Conservation (phyloP, 2,888 invertebrate genomes). For the Troides oblongomaculatus region DNA sequence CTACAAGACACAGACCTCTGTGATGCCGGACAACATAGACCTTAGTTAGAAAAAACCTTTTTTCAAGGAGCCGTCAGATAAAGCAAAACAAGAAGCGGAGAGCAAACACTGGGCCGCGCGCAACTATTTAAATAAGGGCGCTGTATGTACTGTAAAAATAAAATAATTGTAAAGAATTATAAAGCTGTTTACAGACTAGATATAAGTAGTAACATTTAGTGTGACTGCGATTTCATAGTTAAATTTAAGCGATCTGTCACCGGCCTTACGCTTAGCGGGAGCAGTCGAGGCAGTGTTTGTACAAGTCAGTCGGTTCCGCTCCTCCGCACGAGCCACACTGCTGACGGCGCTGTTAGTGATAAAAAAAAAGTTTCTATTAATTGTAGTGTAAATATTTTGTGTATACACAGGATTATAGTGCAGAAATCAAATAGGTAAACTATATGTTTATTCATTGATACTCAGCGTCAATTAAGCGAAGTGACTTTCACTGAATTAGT, state of each 20-base stretch:
- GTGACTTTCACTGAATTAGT: background rate
- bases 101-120: too few relatives aligned
- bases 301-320: conserved; percentile 57
- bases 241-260: conserved; percentile 2
- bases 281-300: conserved; percentile 15
- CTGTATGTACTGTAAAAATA: background rate
- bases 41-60: too few relatives aligned
- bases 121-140: background rate
- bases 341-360: conserved; percentile 26
- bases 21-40: too few relatives aligned
- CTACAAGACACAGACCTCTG: too few relatives aligned
- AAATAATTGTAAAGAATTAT: background rate
- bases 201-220: background rate
- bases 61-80: too few relatives aligned
- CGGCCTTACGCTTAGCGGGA: conserved; percentile 11
- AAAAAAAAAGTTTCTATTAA: conserved; percentile 3
- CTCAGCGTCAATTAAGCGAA: too few relatives aligned
- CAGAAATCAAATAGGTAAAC: too few relatives aligned
- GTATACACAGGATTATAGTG: conserved; percentile 1
- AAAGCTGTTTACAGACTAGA: background rate
- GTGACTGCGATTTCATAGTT: background rate
- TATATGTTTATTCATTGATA: too few relatives aligned
- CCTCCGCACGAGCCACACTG: conserved; percentile 48
- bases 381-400: conserved; percentile 5
- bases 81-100: too few relatives aligned